Percentiles rank a stretch among this genome's conserved stretches.
phyloP scores from a whole-genome alignment of 1,140 invertebrate species.

The Trachelipus rathkii region DNA sequence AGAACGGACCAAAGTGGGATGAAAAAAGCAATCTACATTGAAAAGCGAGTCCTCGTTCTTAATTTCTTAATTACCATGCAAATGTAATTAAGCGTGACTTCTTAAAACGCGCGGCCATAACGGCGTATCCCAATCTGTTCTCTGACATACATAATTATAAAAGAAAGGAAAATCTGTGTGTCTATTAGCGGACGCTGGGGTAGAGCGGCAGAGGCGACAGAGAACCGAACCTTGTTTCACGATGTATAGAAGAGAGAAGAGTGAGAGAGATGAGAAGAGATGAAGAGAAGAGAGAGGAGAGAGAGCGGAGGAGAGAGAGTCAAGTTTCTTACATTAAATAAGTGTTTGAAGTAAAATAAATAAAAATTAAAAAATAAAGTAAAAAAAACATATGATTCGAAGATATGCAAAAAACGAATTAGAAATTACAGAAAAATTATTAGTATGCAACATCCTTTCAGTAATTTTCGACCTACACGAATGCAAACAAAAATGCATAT shows the following conservation, averaged over 20 bases:
- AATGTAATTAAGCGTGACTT: conserved; percentile 45
- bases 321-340: too few relatives aligned
- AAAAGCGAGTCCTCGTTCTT: conserved; percentile 41
- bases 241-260: not conserved
- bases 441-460: too few relatives aligned
- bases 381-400: too few relatives aligned
- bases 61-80: conserved; percentile 44
- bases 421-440: too few relatives aligned
- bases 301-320: not conserved
- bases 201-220: not conserved
- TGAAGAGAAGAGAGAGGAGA: not conserved
- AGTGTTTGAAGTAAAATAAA: not conserved
- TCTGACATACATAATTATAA: conserved; percentile 43
- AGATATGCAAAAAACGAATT: too few relatives aligned
- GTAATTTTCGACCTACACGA: too few relatives aligned
- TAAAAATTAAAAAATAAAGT: too few relatives aligned
- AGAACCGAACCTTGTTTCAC: not conserved
- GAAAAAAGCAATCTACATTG: conserved; percentile 44
- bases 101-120: conserved; percentile 41
- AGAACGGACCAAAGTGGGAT: conserved; percentile 34
- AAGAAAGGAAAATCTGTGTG: conserved; percentile 26
- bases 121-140: conserved; percentile 35
- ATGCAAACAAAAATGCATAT: too few relatives aligned
- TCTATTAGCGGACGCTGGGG: conserved; percentile 24
- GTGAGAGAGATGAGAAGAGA: not conserved